A percentile compares a stretch with the other conserved stretches of the same genome.
Conservation (phyloP, 2,888 invertebrate genomes). For the Zaprionus obscuricornis region DNA sequence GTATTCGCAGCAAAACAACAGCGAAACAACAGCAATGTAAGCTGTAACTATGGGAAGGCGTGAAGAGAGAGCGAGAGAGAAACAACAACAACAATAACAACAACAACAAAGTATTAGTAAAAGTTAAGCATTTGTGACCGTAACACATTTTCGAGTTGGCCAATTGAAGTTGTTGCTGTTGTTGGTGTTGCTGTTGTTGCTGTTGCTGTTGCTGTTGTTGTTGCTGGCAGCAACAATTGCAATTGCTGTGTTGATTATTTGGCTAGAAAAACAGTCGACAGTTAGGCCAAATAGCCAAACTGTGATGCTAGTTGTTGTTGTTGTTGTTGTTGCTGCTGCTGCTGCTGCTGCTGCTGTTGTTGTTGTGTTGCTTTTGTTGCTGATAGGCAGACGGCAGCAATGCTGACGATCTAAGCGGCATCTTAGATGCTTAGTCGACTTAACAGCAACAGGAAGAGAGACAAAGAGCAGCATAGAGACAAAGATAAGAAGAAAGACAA, state of each 20-base stretch:
- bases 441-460: constrained; percentile 42
- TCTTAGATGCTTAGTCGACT: constrained; percentile 71
- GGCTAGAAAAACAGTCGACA: constrained; percentile 45
- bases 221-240: constrained; percentile 47
- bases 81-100: constrained; percentile 27
- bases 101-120: constrained; percentile 74
- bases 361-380: constrained; percentile 17
- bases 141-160: constrained; percentile 68
- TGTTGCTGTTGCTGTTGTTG: constrained; percentile 14
- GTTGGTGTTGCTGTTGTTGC: constrained; percentile 12
- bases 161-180: constrained; percentile 44
- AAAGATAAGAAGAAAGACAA: constrained; percentile 5
- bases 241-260: constrained; percentile 54
- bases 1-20: constrained; percentile 46
- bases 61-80: constrained; percentile 12
- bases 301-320: constrained; percentile 29
- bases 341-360: constrained; percentile 24
- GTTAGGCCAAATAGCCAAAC: constrained; percentile 50
- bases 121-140: constrained; percentile 80
- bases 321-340: constrained; percentile 38
- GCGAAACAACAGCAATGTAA: constrained; percentile 30
- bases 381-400: constrained; percentile 48
- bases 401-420: constrained; percentile 77
- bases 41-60: constrained; percentile 12
- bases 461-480: constrained; percentile 22